phyloP scores from a whole-genome alignment of 2,113 vertebrate species.

The Passer domesticus region DNA sequence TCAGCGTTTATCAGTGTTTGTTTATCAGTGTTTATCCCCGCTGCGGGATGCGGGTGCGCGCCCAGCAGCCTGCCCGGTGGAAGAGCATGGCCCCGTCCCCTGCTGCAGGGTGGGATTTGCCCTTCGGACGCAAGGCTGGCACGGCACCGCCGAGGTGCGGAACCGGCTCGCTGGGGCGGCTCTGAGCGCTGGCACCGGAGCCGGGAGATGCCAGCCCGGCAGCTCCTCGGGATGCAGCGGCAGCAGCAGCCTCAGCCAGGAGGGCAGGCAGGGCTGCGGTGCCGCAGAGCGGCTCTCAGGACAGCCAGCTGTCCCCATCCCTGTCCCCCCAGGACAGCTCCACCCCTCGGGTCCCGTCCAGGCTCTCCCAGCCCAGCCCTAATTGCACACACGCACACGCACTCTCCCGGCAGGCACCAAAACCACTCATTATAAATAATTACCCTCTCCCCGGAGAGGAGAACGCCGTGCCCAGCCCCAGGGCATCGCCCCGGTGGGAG shows the following conservation, averaged over 20 bases:
- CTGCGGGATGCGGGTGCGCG: no score
- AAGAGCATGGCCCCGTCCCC: no score
- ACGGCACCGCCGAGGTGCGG: background rate
- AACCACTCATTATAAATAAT: background rate
- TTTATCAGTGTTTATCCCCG: no score
- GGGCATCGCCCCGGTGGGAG: background rate
- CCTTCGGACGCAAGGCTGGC: background rate
- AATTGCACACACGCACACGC: accelerated
- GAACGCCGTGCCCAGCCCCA: background rate
- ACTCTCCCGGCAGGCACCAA: background rate
- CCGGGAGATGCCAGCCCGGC: accelerated
- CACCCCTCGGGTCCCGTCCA: background rate
- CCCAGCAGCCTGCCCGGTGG: no score
- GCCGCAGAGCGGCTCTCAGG: accelerated
- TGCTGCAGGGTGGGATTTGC: no score
- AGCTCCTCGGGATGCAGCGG: background rate
- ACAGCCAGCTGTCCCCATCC: accelerated
- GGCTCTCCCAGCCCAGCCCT: background rate
- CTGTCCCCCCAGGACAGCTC: background rate
- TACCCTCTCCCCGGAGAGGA: background rate
- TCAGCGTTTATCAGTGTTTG: no score
- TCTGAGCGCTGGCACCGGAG: accelerated
- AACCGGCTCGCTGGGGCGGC: accelerated
- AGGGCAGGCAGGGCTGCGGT: accelerated
- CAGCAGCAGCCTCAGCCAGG: accelerated